Conservation (phyloP, 2,797 vertebrate genomes). For the Acrossocheilus fasciatus region DNA sequence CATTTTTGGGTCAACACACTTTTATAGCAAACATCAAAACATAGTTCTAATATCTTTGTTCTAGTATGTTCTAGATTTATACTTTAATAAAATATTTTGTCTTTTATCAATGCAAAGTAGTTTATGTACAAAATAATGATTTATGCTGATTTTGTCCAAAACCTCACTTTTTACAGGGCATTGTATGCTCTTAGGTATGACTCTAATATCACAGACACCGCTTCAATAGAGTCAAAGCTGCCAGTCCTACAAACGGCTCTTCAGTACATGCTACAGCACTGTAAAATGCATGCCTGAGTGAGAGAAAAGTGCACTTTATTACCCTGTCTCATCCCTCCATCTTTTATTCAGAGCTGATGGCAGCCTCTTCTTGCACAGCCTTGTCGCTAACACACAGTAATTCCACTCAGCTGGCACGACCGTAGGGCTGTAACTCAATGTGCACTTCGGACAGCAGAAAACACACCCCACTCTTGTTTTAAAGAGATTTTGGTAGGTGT, state of each 20-base stretch:
- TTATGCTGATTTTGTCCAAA: background rate
- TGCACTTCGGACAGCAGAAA: constrained; percentile 56
- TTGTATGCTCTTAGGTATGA: background rate
- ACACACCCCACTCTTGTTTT: constrained; percentile 63
- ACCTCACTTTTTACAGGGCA: background rate
- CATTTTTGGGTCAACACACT: background rate
- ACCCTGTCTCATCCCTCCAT: constrained; percentile 32
- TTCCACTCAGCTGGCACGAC: constrained; percentile 65
- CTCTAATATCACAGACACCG: constrained; percentile 3
- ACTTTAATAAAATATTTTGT: background rate
- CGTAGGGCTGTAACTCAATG: constrained; percentile 53
- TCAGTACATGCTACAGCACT: background rate
- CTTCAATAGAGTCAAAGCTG: background rate
- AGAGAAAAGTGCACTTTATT: constrained; percentile 31
- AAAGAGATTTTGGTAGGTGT: constrained; percentile 65
- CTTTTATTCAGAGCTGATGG: constrained; percentile 53
- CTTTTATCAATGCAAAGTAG: background rate
- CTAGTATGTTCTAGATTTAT: background rate
- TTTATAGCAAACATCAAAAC: background rate
- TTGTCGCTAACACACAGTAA: constrained; percentile 73
- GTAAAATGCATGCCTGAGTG: background rate
- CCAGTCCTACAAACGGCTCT: background rate
- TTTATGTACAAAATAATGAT: background rate
- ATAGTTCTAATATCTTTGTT: background rate
- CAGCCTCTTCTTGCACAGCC: constrained; percentile 54